Evolutionary conservation across 2,888 invertebrate species (phyloP), one percentile per base, ranked within the genome.

Genomic region (Ornithoptera priamus): DNA sequence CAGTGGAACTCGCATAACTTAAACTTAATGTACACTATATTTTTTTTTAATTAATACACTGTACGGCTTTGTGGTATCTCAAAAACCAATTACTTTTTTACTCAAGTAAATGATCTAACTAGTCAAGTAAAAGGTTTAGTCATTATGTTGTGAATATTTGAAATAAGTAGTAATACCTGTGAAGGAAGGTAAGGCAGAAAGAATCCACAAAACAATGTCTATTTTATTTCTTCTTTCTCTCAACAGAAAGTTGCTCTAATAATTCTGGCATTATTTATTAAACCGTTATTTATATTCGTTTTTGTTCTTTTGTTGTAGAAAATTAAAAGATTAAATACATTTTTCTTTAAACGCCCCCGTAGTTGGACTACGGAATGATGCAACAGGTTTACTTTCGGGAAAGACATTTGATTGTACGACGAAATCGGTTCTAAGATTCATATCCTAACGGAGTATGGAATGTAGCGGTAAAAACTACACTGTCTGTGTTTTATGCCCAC

Each of bases 321-420:
- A 63, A 62, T 62, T 63, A 68, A 62, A 68, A 58, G 15, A 20
- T 68, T 63, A 46, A 59, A 50, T 60, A 46, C 22, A n/a, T n/a
- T 36, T 63, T 36, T 30, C n/a, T 50, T 56, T 30, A 20, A n/a
- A 62, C 53, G 57, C n/a, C 42, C n/a, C 2, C 56, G 18, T 57
- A 39, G 15, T 12, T 53, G 30, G 53, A 20, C 57, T 64, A 64
- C 56, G 64, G 36, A 12, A n/a, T 50, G 39, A 36, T 30, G 68
- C 68, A 68, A 68, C 63, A 68, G 68, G 68, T 68, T 58, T 46
- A 63, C 57, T 5, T 30, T 58, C 57, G 46, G 6, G n/a, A 6
- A 57, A 58, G 67, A 63, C 62, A 64, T 36, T 18, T 56, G 20
- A 5, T 56, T 17, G 58, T 58, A 53, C 39, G 24, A n/a, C 6